Percentiles rank a stretch among this genome's conserved stretches.
Conservation (phyloP, 2,797 vertebrate species). For the Pseudochirops cupreus region DNA sequence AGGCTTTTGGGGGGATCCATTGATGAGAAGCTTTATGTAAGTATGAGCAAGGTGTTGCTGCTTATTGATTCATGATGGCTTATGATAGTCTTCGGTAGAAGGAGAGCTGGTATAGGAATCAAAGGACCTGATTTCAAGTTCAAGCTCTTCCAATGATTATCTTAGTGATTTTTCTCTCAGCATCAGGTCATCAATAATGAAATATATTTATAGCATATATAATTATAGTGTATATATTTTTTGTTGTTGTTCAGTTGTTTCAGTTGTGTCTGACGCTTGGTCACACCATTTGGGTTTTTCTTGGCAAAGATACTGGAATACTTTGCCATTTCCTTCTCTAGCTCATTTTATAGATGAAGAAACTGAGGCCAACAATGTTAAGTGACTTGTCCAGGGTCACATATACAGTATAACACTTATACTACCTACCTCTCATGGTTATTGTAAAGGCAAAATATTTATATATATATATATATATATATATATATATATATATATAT, state of each 20-base stretch:
- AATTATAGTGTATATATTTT: neutral
- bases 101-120: neutral
- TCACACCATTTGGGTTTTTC: neutral
- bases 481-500: no score
- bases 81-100: neutral
- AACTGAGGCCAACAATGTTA: neutral
- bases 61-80: conserved; percentile 23
- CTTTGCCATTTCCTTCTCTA: neutral
- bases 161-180: neutral
- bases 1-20: neutral
- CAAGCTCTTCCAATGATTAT: neutral
- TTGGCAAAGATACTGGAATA: neutral
- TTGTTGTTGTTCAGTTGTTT: neutral
- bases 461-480: no score
- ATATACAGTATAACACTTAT: neutral
- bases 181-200: neutral
- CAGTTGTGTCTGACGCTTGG: neutral
- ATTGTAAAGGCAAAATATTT: neutral
- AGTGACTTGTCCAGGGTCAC: neutral
- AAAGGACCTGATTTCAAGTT: neutral
- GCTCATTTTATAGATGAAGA: neutral
- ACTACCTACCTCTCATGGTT: neutral
- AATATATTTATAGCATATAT: neutral
- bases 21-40: conserved; percentile 23
- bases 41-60: neutral